Percentiles rank a stretch among this genome's conserved stretches.
Conservation (phyloP, 2,113 vertebrate species). For the Eolophus roseicapilla region DNA sequence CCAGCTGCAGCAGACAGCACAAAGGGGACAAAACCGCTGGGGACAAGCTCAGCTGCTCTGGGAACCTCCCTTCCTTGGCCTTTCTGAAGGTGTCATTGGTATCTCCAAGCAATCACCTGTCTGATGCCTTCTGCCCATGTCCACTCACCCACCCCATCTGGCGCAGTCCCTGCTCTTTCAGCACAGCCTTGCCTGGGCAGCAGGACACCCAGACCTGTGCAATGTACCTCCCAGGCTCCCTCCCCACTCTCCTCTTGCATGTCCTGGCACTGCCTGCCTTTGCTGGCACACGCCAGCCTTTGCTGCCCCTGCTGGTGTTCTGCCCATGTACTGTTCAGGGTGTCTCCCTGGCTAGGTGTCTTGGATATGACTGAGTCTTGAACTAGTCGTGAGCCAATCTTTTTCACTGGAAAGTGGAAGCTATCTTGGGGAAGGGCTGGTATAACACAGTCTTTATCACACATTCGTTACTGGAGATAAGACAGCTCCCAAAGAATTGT, state of each 20-base stretch:
- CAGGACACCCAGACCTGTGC: background rate
- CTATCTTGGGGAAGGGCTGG: background rate
- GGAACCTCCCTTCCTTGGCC: background rate
- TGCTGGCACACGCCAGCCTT: accelerated
- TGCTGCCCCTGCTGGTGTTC: background rate
- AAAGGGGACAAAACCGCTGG: background rate
- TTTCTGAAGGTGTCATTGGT: background rate
- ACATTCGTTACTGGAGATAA: background rate
- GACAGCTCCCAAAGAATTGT: background rate
- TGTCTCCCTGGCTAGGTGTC: background rate
- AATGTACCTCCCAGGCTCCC: background rate
- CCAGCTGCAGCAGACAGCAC: background rate
- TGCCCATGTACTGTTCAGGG: background rate
- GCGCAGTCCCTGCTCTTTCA: accelerated
- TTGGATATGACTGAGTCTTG: background rate
- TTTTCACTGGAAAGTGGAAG: background rate
- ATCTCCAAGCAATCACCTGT: background rate
- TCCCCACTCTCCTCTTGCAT: background rate
- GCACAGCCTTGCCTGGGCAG: background rate
- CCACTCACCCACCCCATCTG: background rate
- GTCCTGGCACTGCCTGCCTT: background rate
- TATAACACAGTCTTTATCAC: background rate
- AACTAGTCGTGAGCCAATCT: background rate
- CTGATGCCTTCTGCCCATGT: accelerated
- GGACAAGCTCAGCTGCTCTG: background rate